These are phyloP conservation scores for Gymnogyps californianus DNA, from an alignment of 2,113 vertebrate species.

Conservation along the genomic window DNA sequence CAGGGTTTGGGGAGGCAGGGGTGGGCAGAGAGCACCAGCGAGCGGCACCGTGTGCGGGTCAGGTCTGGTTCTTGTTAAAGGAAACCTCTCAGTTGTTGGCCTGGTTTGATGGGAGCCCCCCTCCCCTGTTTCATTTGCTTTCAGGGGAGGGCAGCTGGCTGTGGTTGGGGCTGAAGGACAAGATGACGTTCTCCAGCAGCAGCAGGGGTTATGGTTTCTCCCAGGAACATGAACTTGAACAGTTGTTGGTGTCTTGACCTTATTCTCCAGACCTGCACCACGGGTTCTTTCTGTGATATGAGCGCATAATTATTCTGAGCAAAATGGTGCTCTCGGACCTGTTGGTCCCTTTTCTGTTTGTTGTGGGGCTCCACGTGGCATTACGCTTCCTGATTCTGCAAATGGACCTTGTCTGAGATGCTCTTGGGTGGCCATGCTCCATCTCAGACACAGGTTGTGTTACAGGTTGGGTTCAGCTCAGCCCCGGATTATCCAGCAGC, in stretches of 20 bases:
- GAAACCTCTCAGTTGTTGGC: neutral
- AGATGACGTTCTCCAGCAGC: neutral
- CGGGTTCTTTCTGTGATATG: fast-evolving
- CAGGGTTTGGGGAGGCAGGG: neutral
- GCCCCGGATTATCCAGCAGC: neutral
- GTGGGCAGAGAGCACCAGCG: neutral
- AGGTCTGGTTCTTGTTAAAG: neutral
- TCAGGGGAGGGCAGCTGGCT: neutral
- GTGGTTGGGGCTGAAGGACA: neutral
- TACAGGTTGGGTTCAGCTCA: neutral
- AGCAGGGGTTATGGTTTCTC: neutral
- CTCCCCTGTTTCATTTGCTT: fast-evolving
- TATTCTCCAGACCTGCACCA: neutral
- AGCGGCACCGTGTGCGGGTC: fast-evolving
- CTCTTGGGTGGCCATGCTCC: fast-evolving
- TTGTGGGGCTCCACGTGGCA: fast-evolving
- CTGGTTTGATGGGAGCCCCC: neutral
- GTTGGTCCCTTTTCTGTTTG: too few relatives aligned
- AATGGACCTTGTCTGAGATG: fast-evolving
- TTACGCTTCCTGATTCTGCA: neutral
- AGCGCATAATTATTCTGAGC: neutral
- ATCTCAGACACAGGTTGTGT: neutral
- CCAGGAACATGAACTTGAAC: fast-evolving
- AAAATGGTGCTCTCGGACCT: neutral
- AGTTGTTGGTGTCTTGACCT: neutral